A percentile compares a stretch with the other conserved stretches of the same genome.
These are phyloP conservation scores for Camponotus fellah DNA, from an alignment of 2,888 invertebrate species.

Conservation along the genomic window DNA sequence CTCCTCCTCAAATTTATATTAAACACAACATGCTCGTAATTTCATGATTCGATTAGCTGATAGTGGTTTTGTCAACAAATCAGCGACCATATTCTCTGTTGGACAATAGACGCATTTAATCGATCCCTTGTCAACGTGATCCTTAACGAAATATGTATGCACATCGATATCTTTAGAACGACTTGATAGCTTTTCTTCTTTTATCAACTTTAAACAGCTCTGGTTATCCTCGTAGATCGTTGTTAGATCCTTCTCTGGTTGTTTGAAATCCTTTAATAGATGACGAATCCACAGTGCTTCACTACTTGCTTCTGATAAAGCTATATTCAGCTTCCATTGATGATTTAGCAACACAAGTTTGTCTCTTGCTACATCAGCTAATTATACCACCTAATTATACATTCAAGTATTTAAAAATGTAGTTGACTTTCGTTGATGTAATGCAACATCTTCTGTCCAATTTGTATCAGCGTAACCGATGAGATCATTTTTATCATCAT, in stretches of 20 bases:
- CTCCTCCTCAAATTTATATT: slow-evolving; percentile 16
- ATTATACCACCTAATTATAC: no score
- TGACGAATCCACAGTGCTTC: slow-evolving; percentile 34
- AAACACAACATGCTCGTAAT: neutral
- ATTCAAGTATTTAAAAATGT: slow-evolving; percentile 66
- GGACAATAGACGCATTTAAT: slow-evolving; percentile 19
- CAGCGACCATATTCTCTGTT: slow-evolving; percentile 23
- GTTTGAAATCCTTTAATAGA: slow-evolving; percentile 15
- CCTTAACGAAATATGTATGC: slow-evolving; percentile 18
- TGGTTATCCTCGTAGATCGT: slow-evolving; percentile 18
- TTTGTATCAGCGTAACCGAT: slow-evolving; percentile 78
- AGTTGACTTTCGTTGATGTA: slow-evolving; percentile 75
- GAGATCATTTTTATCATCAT: slow-evolving; percentile 52
- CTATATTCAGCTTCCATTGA: slow-evolving; percentile 70
- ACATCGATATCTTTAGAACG: slow-evolving; percentile 24
- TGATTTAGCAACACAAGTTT: slow-evolving; percentile 69
- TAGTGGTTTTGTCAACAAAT: slow-evolving; percentile 18
- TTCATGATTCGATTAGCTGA: slow-evolving; percentile 14
- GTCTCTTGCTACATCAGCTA: slow-evolving; percentile 76
- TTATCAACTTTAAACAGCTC: slow-evolving; percentile 9
- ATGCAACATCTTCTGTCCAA: slow-evolving; percentile 75
- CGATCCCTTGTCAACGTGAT: slow-evolving; percentile 14
- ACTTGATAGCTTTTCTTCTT: slow-evolving; percentile 34
- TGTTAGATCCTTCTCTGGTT: slow-evolving; percentile 46
- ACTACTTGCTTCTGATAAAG: slow-evolving; percentile 25